A percentile compares a stretch with the other conserved stretches of the same genome.
Conservation (phyloP, 2,797 vertebrate species). For the Natrix natrix region DNA sequence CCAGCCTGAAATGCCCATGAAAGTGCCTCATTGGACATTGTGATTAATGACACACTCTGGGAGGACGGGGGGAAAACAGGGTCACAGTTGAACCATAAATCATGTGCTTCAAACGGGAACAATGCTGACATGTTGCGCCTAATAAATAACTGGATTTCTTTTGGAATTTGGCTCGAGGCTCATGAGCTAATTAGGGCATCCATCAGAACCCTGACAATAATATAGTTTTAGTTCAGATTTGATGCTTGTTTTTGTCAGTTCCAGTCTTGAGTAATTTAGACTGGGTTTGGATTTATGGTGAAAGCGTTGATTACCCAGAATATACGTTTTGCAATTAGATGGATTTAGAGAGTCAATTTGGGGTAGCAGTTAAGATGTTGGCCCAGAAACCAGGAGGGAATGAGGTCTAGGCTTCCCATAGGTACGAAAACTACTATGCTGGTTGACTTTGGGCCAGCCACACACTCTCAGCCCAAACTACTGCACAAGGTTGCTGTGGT, state of each 20-base stretch:
- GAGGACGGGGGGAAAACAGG: no score
- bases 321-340: conserved; percentile 28
- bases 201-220: no score
- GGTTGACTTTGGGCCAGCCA: not conserved
- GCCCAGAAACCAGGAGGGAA: not conserved
- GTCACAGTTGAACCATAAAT: no score
- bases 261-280: conserved; percentile 34
- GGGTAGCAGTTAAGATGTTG: not conserved
- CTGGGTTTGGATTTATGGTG: conserved; percentile 32
- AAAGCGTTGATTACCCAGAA: conserved; percentile 21
- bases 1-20: no score
- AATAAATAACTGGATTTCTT: no score
- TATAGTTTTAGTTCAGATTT: not conserved
- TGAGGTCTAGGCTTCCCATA: not conserved
- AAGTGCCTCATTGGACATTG: no score
- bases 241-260: conserved; percentile 33
- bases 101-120: no score
- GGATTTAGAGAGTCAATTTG: not conserved
- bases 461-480: not conserved
- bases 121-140: no score
- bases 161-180: no score
- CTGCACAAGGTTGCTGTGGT: not conserved
- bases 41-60: no score
- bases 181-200: no score
- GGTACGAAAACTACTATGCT: not conserved